phyloP scores from a whole-genome alignment of 2,113 vertebrate species.

The Xiphophorus hellerii region DNA sequence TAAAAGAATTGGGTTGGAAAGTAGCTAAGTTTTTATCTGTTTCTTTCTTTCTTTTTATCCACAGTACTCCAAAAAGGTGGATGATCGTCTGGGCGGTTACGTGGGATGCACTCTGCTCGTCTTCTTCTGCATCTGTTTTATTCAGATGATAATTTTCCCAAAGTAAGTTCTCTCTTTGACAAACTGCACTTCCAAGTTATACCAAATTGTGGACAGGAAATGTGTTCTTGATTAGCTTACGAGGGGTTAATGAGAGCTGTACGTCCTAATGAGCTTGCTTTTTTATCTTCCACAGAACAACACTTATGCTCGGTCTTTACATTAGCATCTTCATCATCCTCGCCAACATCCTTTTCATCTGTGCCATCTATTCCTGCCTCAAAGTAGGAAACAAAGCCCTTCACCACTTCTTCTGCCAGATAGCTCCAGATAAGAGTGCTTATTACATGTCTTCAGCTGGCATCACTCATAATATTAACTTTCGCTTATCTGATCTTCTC shows the following conservation, averaged over 20 bases:
- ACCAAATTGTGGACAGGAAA: conserved; percentile 41
- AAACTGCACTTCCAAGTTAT: conserved; percentile 16
- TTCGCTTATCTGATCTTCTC: conserved; percentile 49
- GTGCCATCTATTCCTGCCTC: conserved; percentile 91
- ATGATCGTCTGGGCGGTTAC: conserved; percentile 90
- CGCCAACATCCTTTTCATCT: conserved; percentile 86
- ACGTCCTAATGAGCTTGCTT: conserved; percentile 45
- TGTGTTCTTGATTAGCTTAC: conserved; percentile 47
- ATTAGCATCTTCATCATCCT: conserved; percentile 87
- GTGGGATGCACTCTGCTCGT: conserved; percentile 90
- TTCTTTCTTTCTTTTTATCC: conserved; percentile 27
- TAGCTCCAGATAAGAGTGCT: conserved; percentile 41
- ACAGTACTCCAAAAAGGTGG: conserved; percentile 94
- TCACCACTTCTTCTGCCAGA: conserved; percentile 19
- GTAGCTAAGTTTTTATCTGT: background rate
- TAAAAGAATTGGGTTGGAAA: background rate
- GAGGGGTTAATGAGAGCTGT: conserved; percentile 37
- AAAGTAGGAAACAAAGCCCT: conserved; percentile 81
- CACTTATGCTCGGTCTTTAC: conserved; percentile 87
- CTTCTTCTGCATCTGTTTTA: conserved; percentile 90
- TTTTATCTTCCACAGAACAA: conserved; percentile 79
- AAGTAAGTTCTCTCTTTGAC: conserved; percentile 80
- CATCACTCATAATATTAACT: conserved; percentile 53
- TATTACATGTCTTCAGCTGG: conserved; percentile 39
- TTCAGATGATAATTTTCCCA: conserved; percentile 89